Evolutionary conservation across 2,797 vertebrate genomes (phyloP).

Genomic region (Leptodactylus fallax): DNA sequence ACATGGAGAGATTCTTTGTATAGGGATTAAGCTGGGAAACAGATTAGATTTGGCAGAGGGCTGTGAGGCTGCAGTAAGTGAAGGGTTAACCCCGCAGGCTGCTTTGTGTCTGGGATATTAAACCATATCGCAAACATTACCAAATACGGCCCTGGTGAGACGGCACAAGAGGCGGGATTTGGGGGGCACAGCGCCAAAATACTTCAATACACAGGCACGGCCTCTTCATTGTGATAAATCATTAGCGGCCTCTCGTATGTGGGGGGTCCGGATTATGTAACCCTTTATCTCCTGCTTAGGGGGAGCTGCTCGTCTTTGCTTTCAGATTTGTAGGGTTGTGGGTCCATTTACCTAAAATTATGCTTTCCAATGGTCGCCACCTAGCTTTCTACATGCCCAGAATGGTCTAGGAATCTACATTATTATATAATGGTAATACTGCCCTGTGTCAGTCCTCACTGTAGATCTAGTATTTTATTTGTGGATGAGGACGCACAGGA

Average conservation of each 20-base stretch:
- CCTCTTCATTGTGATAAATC: not conserved
- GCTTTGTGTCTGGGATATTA: not conserved
- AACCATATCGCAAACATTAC: slow-evolving; percentile 42
- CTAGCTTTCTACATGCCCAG: not conserved
- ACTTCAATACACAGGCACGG: not conserved
- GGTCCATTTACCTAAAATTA: too few species aligned
- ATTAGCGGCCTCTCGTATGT: not conserved
- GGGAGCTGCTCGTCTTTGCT: not conserved
- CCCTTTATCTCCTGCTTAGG: not conserved
- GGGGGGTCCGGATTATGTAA: not conserved
- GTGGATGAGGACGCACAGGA: not conserved
- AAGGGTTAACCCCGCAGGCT: not conserved
- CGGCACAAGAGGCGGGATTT: not conserved
- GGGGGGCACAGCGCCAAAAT: slow-evolving; percentile 27
- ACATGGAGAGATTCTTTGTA: too few species aligned
- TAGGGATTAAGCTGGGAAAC: too few species aligned
- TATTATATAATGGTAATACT: too few species aligned
- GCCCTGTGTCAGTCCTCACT: not conserved
- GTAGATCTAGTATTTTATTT: not conserved
- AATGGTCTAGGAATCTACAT: not conserved
- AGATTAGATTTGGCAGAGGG: too few species aligned
- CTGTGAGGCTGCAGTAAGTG: not conserved
- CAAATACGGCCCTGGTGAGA: slow-evolving; percentile 47
- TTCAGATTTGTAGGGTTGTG: not conserved
- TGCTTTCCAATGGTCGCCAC: not conserved